Conservation (phyloP, 2,113 vertebrate species). For the Copsychus sechellarum region DNA sequence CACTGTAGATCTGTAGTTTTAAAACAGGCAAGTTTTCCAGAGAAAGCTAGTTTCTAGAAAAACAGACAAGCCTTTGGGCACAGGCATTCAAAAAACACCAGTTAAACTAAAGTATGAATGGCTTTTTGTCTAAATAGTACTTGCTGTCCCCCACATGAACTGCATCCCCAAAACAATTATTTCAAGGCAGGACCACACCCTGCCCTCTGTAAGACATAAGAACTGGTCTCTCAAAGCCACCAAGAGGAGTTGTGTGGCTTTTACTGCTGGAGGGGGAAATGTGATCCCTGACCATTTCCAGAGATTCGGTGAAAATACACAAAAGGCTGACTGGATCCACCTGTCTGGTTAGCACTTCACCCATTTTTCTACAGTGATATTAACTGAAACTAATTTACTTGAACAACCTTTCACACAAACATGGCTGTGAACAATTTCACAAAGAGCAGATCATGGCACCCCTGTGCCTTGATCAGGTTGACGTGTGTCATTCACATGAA, state of each 20-base stretch:
- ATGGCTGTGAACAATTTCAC: neutral
- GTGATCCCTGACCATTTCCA: neutral
- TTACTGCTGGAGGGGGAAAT: neutral
- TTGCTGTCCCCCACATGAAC: neutral
- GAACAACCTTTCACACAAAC: constrained; percentile 10
- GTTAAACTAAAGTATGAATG: neutral
- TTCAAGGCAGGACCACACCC: neutral
- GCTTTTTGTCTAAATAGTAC: neutral
- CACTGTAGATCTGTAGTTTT: neutral
- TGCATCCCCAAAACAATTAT: neutral
- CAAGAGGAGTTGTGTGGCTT: constrained; percentile 47
- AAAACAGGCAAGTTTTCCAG: neutral
- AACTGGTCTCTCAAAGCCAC: neutral
- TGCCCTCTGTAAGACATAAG: neutral
- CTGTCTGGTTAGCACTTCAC: constrained; percentile 38
- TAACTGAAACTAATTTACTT: constrained; percentile 55
- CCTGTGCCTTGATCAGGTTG: constrained; percentile 20
- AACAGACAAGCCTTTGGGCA: neutral
- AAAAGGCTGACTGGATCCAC: constrained; percentile 42
- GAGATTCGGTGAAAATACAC: constrained; percentile 2
- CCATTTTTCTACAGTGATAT: neutral
- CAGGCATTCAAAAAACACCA: neutral
- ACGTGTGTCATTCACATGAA: constrained; percentile 14
- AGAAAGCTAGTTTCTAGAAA: neutral
- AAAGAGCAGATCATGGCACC: constrained; percentile 5